Evolutionary conservation across 2,888 invertebrate genomes (phyloP), one percentile per base, ranked within the genome.

Genomic region (Pseudococcus longispinus): DNA sequence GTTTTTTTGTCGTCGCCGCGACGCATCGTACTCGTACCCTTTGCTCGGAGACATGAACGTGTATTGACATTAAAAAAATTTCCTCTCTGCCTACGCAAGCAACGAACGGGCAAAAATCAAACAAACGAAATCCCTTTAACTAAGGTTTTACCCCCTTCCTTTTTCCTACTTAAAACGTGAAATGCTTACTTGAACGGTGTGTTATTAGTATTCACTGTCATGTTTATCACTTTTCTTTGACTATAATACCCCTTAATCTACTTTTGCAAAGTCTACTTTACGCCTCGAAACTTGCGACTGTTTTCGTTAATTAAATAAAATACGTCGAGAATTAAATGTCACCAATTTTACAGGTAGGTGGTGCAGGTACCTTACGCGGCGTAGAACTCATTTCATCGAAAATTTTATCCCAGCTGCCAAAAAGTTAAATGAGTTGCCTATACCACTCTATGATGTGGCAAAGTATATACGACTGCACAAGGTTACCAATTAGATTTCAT

Each of bases 231-330:
- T 70, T 70, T 70, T 70, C 70, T 29, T 70, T 70, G 70, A 65
- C 32, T 70, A 29, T 70, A 29, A 70, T 70, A 29, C 70, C 5
- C 70, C 32, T 15, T 29, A 29, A 70, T 70, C 29, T 70, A 70
- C 70, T 70, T 70, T 70, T 29, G 4, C 70, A 70, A 70, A 70
- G 70, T 29, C 70, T 29, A 70, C 70, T 70, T 70, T 29, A 70
- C 29, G 29, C 29, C 18, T 6, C 29, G 13, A 15, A 70, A 70
- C 70, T 29, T 23, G 60, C 60, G 29, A 70, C 70, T 70, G 70
- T 70, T 70, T 70, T 70, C 70, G 70, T 70, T 70, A 70, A 70
- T 70, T 70, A 70, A 70, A 70, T 70, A 70, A 70, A 70, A 70
- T 70, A 70, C 70, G 70, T 70, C 26, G 70, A 70, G 70, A 70